phyloP scores from a whole-genome alignment of 2,888 invertebrate species.

The Muschampia plurimacula region DNA sequence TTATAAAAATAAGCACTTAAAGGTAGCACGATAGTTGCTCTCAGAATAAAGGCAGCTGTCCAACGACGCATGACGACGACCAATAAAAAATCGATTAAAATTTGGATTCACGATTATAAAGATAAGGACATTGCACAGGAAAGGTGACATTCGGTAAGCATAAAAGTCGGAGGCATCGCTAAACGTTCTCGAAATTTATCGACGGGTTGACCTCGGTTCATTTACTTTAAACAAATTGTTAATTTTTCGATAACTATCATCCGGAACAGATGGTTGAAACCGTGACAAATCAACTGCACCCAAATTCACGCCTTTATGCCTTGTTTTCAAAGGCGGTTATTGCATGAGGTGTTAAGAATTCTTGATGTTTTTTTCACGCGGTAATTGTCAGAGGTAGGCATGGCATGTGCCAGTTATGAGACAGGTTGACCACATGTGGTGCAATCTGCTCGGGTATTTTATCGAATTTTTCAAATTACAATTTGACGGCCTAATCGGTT shows the following conservation, averaged over 20 bases:
- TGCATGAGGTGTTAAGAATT: slow-evolving; percentile 45
- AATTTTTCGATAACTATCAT: slow-evolving; percentile 85
- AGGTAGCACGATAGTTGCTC: neutral
- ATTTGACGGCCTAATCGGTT: slow-evolving; percentile 69
- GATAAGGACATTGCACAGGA: slow-evolving; percentile 75
- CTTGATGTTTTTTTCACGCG: slow-evolving; percentile 66
- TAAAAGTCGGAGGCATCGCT: slow-evolving; percentile 73
- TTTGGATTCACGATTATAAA: slow-evolving; percentile 65
- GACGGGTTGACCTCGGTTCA: slow-evolving; percentile 78
- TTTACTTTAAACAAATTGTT: slow-evolving; percentile 86
- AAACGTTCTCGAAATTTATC: slow-evolving; percentile 80
- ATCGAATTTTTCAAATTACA: slow-evolving; percentile 73
- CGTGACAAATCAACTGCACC: slow-evolving; percentile 45
- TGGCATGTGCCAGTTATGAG: slow-evolving; percentile 84
- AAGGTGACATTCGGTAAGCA: slow-evolving; percentile 83
- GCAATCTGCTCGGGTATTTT: slow-evolving; percentile 78
- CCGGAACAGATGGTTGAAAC: slow-evolving; percentile 78
- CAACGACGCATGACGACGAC: slow-evolving; percentile 51
- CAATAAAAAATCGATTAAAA: slow-evolving; percentile 69
- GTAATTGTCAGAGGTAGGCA: slow-evolving; percentile 78
- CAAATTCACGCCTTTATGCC: slow-evolving; percentile 48
- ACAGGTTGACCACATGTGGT: slow-evolving; percentile 85
- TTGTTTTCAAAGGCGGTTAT: slow-evolving; percentile 45
- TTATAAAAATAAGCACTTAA: neutral
- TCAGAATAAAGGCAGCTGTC: slow-evolving; percentile 61